Evolutionary conservation across 2,113 vertebrate genomes (phyloP), one percentile per base, ranked within the genome.

Genomic region (Podarcis raffonei): DNA sequence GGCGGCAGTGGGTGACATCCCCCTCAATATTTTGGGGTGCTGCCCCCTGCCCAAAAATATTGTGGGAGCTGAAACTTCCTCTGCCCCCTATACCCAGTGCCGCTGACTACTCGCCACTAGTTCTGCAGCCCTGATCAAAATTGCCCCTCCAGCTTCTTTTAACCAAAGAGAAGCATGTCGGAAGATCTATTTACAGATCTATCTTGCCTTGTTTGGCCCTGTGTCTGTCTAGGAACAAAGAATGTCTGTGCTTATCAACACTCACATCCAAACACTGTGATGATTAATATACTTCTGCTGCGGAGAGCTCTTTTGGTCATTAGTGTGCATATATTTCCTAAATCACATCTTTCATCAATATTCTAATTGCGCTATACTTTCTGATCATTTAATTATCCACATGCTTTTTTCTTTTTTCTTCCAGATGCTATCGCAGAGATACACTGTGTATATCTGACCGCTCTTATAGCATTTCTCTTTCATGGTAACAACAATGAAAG

Each of bases 301-400:
- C 90, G 72, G 93, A 90, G 37, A 92, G 78, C 69, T 94, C 84
- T 88, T 92, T 95, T 93, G 84, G 72, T 90, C 92, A 93, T 89
- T 94, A 93, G 89, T 92, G 88, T 92, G 90, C 37, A 89, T 89
- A n/a, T 87, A 87, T 91, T 92, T 87, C 76, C 89, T 91, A 94
- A 93, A 95, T 87, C 78, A 83, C 32, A 48, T 91, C 62, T 94
- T 93, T 91, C 90, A 93, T 94, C 91, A 92, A 90, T 92, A 89
- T 92, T 82, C 85, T 93, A 95, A 94, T 93, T 93, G 86, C 75
- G 83, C 86, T 71, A 59, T 76, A 93, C 72, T 93, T 94, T 94
- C 87, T 93, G 93, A 95, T 94, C 59, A 92, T 94, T 94, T 94
- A 93, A 93, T 95, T 95, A 92, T 87, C 86, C 86, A 75, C 30